Conservation (phyloP, 2,797 vertebrate species). For the Lacerta agilis region DNA sequence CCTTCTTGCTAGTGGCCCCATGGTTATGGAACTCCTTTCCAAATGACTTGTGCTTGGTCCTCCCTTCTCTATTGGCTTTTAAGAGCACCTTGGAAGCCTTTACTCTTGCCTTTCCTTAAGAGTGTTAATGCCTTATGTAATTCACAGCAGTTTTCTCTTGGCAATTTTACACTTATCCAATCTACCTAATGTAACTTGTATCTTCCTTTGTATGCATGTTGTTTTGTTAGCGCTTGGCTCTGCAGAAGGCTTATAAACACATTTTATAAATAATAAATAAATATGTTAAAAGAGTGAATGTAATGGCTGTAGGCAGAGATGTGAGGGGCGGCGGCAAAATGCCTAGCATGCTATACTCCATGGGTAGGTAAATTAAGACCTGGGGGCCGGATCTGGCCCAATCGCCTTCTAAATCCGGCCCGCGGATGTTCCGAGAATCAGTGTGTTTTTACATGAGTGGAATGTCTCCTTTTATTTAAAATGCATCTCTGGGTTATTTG, state of each 20-base stretch:
- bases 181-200: not conserved
- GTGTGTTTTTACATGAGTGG: no score
- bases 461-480: no score
- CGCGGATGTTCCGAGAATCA: no score
- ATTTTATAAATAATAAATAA: not conserved
- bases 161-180: not conserved
- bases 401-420: no score
- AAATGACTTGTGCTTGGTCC: no score
- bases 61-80: no score
- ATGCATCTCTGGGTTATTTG: no score
- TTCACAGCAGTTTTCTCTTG: not conserved
- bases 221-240: not conserved
- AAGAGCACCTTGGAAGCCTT: no score
- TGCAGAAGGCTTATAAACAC: not conserved
- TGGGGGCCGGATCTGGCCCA: no score
- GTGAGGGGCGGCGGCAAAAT: not conserved
- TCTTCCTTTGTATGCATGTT: not conserved
- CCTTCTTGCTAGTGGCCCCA: not conserved
- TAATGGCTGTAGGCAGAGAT: not conserved
- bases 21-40: not conserved
- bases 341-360: not conserved
- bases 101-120: no score
- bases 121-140: not conserved
- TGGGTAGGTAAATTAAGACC: no score
- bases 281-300: not conserved